Evolutionary conservation across 92 coral and sea anemone genomes (phyloP).

Genomic region (Porites divaricata): DNA sequence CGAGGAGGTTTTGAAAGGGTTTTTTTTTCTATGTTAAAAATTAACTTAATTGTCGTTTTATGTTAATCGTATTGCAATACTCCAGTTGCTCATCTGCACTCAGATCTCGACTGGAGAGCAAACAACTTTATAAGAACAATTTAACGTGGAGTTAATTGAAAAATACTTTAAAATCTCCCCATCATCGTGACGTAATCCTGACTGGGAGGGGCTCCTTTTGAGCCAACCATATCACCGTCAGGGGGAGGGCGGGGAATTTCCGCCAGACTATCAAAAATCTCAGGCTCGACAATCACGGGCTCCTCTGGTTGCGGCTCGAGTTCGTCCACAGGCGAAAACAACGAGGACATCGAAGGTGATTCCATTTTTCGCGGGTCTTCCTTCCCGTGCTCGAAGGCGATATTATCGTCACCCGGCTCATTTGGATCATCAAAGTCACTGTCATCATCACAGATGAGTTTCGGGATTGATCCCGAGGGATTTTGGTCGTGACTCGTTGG

Average conservation of each 20-base stretch:
- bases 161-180: conserved; percentile 10
- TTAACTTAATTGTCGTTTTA: no score
- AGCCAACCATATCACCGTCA: conserved; percentile 11
- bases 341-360: conserved; percentile 14
- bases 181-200: conserved; percentile 23
- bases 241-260: conserved; percentile 33
- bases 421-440: conserved; percentile 16
- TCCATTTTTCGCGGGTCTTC: neutral
- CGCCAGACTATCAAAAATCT: conserved; percentile 33
- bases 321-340: conserved; percentile 8
- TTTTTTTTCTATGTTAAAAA: no score
- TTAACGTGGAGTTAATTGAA: neutral
- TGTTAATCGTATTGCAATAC: no score
- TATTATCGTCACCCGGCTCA: conserved; percentile 18
- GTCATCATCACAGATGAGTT: conserved; percentile 51
- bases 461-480: conserved; percentile 21
- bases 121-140: no score
- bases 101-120: no score
- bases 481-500: conserved; percentile 11
- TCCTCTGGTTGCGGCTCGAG: conserved; percentile 23
- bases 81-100: no score
- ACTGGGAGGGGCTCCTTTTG: neutral
- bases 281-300: conserved; percentile 32
- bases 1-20: no score
- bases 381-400: conserved; percentile 7